These are phyloP conservation scores for Styela clava DNA, from an alignment of 23 tunicate genomes.

Conservation along the genomic window DNA sequence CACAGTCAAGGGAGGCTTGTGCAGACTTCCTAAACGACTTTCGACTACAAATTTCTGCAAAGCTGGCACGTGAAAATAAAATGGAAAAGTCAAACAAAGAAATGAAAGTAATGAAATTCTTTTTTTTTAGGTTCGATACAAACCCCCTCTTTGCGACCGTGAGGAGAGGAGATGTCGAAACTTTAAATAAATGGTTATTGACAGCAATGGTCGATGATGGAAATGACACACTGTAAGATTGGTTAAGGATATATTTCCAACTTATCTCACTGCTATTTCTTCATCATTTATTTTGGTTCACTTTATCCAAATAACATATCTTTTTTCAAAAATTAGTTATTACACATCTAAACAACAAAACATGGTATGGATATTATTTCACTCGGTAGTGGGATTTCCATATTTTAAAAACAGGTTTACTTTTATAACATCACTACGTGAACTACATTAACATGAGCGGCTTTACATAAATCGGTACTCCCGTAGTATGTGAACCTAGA, in stretches of 20 bases:
- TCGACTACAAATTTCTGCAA: too few species aligned
- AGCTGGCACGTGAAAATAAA: too few species aligned
- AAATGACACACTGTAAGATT: not conserved
- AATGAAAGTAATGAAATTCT: too few species aligned
- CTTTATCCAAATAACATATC: not conserved
- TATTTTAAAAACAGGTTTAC: too few species aligned
- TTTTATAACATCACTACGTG: too few species aligned
- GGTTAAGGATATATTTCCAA: not conserved
- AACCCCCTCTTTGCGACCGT: not conserved
- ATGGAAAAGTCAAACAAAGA: too few species aligned
- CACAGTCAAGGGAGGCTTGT: too few species aligned
- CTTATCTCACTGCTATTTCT: not conserved
- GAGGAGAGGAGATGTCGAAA: not conserved
- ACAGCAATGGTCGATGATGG: not conserved
- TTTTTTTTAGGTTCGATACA: not conserved
- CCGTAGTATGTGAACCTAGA: too few species aligned
- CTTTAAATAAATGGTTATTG: not conserved
- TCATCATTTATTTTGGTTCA: not conserved
- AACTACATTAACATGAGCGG: too few species aligned
- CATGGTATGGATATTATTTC: not conserved
- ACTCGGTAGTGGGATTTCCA: constrained; percentile 13
- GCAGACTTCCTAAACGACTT: too few species aligned
- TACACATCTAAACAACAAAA: not conserved
- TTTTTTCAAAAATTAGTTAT: too few species aligned
- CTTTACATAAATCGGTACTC: too few species aligned